These are phyloP conservation scores for Nerophis lumbriciformis DNA, from an alignment of 2,113 vertebrate genomes.

Conservation along the genomic window DNA sequence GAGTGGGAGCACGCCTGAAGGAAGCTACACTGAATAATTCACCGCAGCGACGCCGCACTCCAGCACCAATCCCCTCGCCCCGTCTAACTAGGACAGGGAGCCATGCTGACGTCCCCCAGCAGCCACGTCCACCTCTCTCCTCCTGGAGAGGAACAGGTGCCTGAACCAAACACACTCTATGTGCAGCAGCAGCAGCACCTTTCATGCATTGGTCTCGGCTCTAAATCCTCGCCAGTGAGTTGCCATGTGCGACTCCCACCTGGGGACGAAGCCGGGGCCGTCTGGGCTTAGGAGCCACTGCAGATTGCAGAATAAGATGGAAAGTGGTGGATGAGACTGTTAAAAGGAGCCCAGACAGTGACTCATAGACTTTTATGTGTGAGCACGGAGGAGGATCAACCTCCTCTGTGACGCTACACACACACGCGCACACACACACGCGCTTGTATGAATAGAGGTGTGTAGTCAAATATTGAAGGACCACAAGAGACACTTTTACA, in stretches of 20 bases:
- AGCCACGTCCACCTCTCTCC: conserved; percentile 6
- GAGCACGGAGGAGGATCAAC: conserved; percentile 54
- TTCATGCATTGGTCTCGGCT: conserved; percentile 30
- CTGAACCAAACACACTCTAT: conserved; percentile 12
- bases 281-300: conserved; percentile 22
- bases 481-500: conserved; percentile 13
- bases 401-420: conserved; percentile 26
- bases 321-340: conserved; percentile 53
- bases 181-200: conserved; percentile 21
- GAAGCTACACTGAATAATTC: conserved; percentile 65
- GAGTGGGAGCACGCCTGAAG: conserved; percentile 40
- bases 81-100: conserved; percentile 55
- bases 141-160: conserved; percentile 16
- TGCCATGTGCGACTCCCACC: conserved; percentile 1
- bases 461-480: conserved; percentile 15
- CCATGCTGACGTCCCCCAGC: conserved; percentile 22
- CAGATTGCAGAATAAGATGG: conserved; percentile 35
- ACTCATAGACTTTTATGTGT: conserved; percentile 60
- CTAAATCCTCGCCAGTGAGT: conserved; percentile 20
- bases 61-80: conserved; percentile 32
- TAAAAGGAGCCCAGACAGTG: conserved; percentile 50
- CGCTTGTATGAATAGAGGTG: conserved; percentile 27
- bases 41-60: conserved; percentile 51
- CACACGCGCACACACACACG: conserved; percentile 21
- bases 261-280: not conserved